phyloP scores from a whole-genome alignment of 1,140 invertebrate genomes.

The Eubasilissa regina region DNA sequence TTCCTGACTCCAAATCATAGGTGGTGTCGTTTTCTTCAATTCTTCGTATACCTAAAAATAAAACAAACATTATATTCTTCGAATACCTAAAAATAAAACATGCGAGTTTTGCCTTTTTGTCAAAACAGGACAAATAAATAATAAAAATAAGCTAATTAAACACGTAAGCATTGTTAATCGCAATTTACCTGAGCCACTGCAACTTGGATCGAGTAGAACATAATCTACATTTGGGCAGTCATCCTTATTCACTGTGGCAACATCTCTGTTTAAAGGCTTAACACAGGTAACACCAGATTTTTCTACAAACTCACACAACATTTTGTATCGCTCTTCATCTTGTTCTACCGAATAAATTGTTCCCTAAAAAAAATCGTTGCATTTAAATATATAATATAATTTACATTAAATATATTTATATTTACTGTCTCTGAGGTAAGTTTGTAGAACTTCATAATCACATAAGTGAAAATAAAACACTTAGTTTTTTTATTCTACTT shows the following conservation, averaged over 20 bases:
- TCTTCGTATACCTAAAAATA: slow-evolving; percentile 66
- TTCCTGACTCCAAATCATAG: slow-evolving; percentile 62
- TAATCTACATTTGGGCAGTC: slow-evolving; percentile 85
- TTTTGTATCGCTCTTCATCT: slow-evolving; percentile 78
- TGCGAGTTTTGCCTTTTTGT: no score
- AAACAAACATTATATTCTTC: slow-evolving; percentile 61
- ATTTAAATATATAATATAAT: slow-evolving; percentile 10
- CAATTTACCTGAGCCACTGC: slow-evolving; percentile 90
- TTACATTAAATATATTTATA: neutral
- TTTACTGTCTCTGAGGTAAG: no score
- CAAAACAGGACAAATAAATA: neutral
- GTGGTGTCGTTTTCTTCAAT: slow-evolving; percentile 63
- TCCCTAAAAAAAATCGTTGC: slow-evolving; percentile 66
- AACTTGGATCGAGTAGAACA: slow-evolving; percentile 95
- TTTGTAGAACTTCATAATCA: no score
- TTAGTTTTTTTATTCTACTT: no score
- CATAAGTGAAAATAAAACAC: no score
- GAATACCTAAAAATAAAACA: slow-evolving; percentile 63
- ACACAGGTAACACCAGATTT: slow-evolving; percentile 79
- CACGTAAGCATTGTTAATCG: slow-evolving; percentile 49
- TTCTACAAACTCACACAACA: slow-evolving; percentile 77
- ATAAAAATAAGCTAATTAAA: no score
- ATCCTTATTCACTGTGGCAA: slow-evolving; percentile 76
- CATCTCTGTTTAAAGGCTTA: slow-evolving; percentile 80
- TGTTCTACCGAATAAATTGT: slow-evolving; percentile 89